Conservation (phyloP, 1,140 invertebrate species). For the Oppia nitens region DNA sequence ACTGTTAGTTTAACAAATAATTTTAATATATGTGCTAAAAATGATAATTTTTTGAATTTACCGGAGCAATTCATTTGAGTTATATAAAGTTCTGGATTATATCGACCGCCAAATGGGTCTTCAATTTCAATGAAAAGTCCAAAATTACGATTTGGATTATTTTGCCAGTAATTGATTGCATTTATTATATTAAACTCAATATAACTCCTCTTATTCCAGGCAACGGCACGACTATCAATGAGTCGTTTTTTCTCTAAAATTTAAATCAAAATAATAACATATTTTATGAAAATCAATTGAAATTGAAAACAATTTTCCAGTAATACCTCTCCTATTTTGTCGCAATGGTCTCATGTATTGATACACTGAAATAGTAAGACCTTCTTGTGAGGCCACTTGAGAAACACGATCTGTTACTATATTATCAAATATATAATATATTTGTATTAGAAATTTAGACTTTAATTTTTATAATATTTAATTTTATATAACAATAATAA, state of each 20-base stretch:
- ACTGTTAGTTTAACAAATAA: neutral
- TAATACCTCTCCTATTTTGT: neutral
- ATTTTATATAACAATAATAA: no score
- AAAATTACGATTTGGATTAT: neutral
- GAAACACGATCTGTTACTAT: neutral
- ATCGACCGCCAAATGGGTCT: neutral
- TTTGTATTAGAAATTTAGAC: no score
- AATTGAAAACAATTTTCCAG: neutral
- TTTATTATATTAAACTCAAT: conserved; percentile 8
- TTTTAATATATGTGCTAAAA: neutral
- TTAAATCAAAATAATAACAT: neutral
- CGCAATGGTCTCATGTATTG: conserved; percentile 6
- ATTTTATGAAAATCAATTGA: no score
- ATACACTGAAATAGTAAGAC: conserved; percentile 3
- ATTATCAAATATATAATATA: no score
- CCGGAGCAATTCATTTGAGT: conserved; percentile 13
- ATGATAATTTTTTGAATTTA: neutral
- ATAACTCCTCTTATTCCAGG: neutral
- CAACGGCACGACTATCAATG: neutral
- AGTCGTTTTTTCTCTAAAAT: neutral
- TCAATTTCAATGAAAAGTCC: neutral
- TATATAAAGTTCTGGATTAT: neutral
- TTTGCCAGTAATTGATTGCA: conserved; percentile 3
- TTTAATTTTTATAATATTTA: no score
- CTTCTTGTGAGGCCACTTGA: neutral